Conservation (phyloP, 1,140 invertebrate genomes). For the Pararge aegeria region DNA sequence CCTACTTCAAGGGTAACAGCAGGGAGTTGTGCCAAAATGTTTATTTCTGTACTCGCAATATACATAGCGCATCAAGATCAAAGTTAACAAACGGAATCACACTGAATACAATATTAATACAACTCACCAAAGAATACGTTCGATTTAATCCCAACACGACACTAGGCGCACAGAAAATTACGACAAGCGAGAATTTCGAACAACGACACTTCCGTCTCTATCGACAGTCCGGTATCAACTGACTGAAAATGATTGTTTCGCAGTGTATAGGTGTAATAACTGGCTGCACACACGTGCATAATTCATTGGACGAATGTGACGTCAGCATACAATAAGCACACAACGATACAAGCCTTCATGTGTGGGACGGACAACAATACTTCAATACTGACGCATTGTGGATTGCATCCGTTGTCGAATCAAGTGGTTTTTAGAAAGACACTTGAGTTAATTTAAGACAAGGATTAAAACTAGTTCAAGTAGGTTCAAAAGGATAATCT, state of each 20-base stretch:
- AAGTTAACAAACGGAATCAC: slow-evolving; percentile 35
- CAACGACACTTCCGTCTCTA: slow-evolving; percentile 41
- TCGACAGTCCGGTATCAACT: slow-evolving; percentile 55
- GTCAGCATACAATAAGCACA: slow-evolving; percentile 23
- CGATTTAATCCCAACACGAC: slow-evolving; percentile 53
- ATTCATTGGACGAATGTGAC: slow-evolving; percentile 43
- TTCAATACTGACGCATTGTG: slow-evolving; percentile 42
- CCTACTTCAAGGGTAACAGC: slow-evolving; percentile 47
- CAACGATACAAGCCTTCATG: neutral
- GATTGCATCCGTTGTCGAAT: slow-evolving; percentile 44
- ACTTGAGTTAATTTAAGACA: slow-evolving; percentile 26
- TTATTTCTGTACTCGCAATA: slow-evolving; percentile 54
- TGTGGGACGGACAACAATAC: slow-evolving; percentile 35
- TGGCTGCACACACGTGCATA: slow-evolving; percentile 35
- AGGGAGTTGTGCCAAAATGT: slow-evolving; percentile 47
- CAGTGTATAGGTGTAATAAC: slow-evolving; percentile 28
- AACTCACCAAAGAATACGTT: slow-evolving; percentile 53
- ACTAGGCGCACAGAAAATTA: slow-evolving; percentile 38
- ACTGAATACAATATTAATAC: neutral
- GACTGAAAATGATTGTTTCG: slow-evolving; percentile 50
- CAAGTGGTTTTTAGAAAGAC: slow-evolving; percentile 41
- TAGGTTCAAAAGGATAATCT: neutral
- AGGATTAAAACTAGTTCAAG: slow-evolving; percentile 21
- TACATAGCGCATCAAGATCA: slow-evolving; percentile 45
- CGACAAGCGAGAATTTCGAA: slow-evolving; percentile 25